Evolutionary conservation across 1,140 invertebrate species (phyloP).

Genomic region (Micrasema minimum): DNA sequence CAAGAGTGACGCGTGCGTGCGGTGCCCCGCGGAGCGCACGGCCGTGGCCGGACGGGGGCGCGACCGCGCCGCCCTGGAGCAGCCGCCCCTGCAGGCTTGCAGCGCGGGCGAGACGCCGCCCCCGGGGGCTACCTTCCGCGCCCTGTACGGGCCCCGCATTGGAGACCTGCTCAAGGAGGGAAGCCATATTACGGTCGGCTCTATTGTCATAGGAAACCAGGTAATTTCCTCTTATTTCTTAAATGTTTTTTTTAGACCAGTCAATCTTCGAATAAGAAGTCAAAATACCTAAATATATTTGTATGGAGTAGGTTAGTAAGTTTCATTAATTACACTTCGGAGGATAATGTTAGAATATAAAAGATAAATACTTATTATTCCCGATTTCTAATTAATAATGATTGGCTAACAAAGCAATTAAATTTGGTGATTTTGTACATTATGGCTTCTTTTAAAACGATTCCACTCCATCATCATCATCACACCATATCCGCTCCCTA

Average conservation of each 20-base stretch:
- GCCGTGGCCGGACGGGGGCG: conserved; percentile 33
- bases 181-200: conserved; percentile 43
- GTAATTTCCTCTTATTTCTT: too few relatives aligned
- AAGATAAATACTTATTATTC: too few relatives aligned
- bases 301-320: too few relatives aligned
- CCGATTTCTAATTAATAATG: too few relatives aligned
- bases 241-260: not conserved
- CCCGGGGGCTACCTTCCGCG: conserved; percentile 8
- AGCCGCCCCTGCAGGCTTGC: conserved; percentile 37
- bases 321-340: too few relatives aligned
- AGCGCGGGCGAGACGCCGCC: conserved; percentile 7
- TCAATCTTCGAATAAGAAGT: not conserved
- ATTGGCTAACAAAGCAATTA: too few relatives aligned
- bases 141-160: conserved; percentile 43
- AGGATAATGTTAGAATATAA: too few relatives aligned
- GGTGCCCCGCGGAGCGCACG: conserved; percentile 48
- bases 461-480: too few relatives aligned
- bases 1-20: conserved; percentile 13
- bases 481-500: too few relatives aligned
- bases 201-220: conserved; percentile 37
- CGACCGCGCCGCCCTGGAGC: conserved; percentile 35
- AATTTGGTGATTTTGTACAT: too few relatives aligned
- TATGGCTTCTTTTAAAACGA: too few relatives aligned
- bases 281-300: too few relatives aligned
- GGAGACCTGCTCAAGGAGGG: conserved; percentile 43